Evolutionary conservation across 1,140 invertebrate genomes (phyloP).

Genomic region (Periplaneta americana): DNA sequence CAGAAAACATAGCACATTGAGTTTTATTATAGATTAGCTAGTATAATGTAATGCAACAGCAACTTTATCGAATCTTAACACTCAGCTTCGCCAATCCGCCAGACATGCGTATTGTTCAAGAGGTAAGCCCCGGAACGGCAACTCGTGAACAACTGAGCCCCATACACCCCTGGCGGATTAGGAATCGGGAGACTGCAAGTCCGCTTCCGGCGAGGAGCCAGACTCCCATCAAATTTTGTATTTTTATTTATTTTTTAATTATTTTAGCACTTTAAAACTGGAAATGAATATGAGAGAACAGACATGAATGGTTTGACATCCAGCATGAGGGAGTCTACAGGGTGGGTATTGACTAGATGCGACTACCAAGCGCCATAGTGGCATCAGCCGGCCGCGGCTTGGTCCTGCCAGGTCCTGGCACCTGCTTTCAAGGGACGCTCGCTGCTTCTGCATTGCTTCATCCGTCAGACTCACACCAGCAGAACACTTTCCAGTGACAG

Average conservation of each 20-base stretch:
- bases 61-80: constrained; percentile 17
- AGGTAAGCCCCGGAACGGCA: constrained; percentile 29
- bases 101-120: constrained; percentile 23
- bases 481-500: background rate
- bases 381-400: constrained; percentile 1
- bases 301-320: constrained; percentile 18
- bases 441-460: background rate
- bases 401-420: constrained; percentile 13
- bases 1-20: constrained; percentile 22
- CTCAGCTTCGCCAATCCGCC: constrained; percentile 25
- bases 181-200: constrained; percentile 26
- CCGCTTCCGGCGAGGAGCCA: constrained; percentile 33
- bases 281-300: constrained; percentile 22
- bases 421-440: constrained; percentile 11
- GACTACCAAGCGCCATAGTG: constrained; percentile 15
- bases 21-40: constrained; percentile 19
- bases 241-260: no score
- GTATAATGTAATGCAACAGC: constrained; percentile 19
- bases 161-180: constrained; percentile 29
- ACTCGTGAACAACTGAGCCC: constrained; percentile 36
- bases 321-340: constrained; percentile 14
- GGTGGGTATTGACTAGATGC: constrained; percentile 17
- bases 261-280: constrained; percentile 15
- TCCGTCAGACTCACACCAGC: background rate
- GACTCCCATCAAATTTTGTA: constrained; percentile 22